Evolutionary conservation across 2,888 invertebrate genomes (phyloP).

Genomic region (Beris chalybata): DNA sequence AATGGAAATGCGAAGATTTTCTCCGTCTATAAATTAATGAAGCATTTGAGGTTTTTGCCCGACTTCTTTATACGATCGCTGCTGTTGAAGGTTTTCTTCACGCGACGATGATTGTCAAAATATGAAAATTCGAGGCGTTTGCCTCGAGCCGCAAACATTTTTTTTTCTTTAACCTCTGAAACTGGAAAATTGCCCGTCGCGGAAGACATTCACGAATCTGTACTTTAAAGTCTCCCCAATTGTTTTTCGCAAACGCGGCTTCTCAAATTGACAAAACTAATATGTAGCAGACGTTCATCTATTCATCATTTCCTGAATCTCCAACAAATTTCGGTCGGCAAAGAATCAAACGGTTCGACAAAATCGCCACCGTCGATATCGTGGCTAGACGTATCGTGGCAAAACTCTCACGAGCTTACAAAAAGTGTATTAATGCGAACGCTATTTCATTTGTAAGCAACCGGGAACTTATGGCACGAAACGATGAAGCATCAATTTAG

Average conservation of each 20-base stretch:
- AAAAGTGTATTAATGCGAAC: constrained; percentile 2
- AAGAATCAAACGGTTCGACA: constrained; percentile 62
- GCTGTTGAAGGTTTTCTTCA: no score
- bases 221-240: background rate
- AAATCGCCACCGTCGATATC: constrained; percentile 60
- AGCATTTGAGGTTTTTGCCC: background rate
- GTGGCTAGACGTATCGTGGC: constrained; percentile 1
- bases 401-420: constrained; percentile 21
- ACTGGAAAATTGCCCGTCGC: background rate
- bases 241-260: background rate
- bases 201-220: no score
- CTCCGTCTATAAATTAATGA: constrained; percentile 3
- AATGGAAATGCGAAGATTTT: background rate
- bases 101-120: no score
- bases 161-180: no score
- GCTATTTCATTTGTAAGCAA: background rate
- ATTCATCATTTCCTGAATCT: constrained; percentile 28
- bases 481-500: no score
- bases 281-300: background rate
- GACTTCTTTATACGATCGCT: background rate
- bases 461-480: background rate
- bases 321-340: constrained; percentile 42
- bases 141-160: background rate
- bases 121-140: constrained; percentile 18
- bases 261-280: background rate